phyloP scores from a whole-genome alignment of 2,113 vertebrate genomes.

The Pterocles gutturalis region DNA sequence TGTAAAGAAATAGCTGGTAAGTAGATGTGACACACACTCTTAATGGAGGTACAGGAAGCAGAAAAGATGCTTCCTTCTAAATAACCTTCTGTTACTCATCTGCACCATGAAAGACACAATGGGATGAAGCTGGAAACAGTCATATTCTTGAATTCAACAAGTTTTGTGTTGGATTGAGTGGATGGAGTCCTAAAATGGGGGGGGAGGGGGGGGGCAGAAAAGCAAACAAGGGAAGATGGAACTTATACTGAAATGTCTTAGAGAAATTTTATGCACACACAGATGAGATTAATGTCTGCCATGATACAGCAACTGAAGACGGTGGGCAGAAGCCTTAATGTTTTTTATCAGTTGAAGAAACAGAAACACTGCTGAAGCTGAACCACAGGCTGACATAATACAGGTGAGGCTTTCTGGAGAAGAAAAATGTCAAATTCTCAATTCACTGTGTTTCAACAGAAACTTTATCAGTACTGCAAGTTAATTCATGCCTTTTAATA shows the following conservation, averaged over 20 bases:
- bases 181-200: background rate
- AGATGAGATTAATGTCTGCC: background rate
- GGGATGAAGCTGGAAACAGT: accelerated
- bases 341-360: background rate
- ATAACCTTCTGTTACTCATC: background rate
- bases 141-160: background rate
- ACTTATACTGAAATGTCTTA: background rate
- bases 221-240: background rate
- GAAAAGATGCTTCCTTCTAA: background rate
- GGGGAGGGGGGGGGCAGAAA: too few species aligned
- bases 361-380: background rate
- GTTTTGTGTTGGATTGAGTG: background rate
- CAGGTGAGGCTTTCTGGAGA: background rate
- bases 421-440: background rate
- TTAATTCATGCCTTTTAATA: background rate
- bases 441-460: background rate
- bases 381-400: background rate
- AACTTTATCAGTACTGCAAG: background rate
- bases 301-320: background rate
- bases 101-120: background rate
- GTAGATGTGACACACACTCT: background rate
- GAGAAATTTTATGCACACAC: background rate
- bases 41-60: background rate
- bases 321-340: background rate
- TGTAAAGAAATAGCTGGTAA: background rate